Percentiles rank a stretch among this genome's conserved stretches.
phyloP scores from a whole-genome alignment of 2,888 invertebrate species.

The Callinectes sapidus region DNA sequence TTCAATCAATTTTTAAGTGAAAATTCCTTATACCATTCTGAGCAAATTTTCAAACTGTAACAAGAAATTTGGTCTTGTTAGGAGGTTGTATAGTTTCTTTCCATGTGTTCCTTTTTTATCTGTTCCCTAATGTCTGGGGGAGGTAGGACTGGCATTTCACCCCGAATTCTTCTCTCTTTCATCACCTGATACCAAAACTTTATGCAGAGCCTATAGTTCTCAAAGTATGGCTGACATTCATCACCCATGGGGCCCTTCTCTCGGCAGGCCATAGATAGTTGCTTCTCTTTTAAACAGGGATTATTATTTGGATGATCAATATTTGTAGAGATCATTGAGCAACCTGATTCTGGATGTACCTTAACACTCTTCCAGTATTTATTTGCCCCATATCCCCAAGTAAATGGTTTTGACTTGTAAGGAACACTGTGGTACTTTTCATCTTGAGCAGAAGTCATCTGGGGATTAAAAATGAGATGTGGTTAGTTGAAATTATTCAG shows the following conservation, averaged over 20 bases:
- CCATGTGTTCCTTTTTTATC: constrained; percentile 8
- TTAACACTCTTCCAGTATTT: constrained; percentile 3
- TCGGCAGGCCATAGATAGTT: constrained; percentile 3
- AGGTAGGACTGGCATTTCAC: background rate
- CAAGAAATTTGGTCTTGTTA: background rate
- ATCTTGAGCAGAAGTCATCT: background rate
- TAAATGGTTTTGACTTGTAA: constrained; percentile 9
- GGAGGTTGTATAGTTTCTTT: background rate
- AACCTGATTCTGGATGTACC: background rate
- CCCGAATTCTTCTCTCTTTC: background rate
- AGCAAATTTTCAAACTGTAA: background rate
- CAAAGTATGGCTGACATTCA: constrained; percentile 8
- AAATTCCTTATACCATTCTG: background rate
- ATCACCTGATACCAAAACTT: background rate
- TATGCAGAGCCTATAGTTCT: background rate
- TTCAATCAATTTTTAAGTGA: background rate
- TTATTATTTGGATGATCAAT: background rate
- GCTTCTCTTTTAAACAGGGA: background rate
- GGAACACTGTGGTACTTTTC: background rate
- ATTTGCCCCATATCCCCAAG: constrained; percentile 2
- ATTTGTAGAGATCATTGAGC: background rate
- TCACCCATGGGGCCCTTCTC: background rate
- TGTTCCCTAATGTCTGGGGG: constrained; percentile 14
- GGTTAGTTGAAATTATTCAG: background rate
- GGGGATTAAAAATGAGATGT: background rate